Base-by-base conservation (phyloP, 2,113 vertebrate species). In the Pungitius pungitius region DNA sequence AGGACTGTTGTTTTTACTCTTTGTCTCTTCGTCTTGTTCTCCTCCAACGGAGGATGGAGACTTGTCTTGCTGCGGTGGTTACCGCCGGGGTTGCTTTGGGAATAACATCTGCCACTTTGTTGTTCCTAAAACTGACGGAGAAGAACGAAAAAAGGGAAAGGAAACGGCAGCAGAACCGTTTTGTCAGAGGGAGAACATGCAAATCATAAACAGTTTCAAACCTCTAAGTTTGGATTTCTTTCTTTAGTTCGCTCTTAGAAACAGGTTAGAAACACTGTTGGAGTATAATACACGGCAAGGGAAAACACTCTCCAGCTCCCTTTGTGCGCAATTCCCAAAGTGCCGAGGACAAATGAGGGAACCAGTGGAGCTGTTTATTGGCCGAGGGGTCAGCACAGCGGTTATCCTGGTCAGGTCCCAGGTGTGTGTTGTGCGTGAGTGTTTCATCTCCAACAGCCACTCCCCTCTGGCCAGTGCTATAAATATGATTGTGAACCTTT, bases 21-120 rank as follows among this genome's bases (percentile, higher is more conserved):
- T 56, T 30, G 15, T 60, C 42, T 45, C 49, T 24, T 30, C 43
- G 54, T 81, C 86, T 83, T 67, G 56, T 90, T 90, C 88, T 82
- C 78, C 83, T 92, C 90, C 81, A 89, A 71, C 35, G 65, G 84
- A 89, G 84, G 78, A 81, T 30, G 89, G 73, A 64, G 75, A 65
- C 9, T 89, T 84, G 22, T 79, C 86, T 69, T 78, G 85, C 82
- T 77, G 40, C 12, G 65, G 83, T 80, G 85, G 70, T 75, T 73
- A 73, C 77, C 20, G 33, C 6, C 3, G 62, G n/a, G 75, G 62
- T 56, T 70, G 77, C 73, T 18, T 33, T 79, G 84, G 87, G 88
- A 87, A 88, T 78, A 83, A 79, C 86, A 87, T 82, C 87, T 89
- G 88, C 83, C 88, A 82, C 75, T 84, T 56, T 10, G 15, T 65